Evolutionary conservation across 2,888 invertebrate genomes (phyloP), one percentile per base, ranked within the genome.

Genomic region (Eupithecia vulgata): DNA sequence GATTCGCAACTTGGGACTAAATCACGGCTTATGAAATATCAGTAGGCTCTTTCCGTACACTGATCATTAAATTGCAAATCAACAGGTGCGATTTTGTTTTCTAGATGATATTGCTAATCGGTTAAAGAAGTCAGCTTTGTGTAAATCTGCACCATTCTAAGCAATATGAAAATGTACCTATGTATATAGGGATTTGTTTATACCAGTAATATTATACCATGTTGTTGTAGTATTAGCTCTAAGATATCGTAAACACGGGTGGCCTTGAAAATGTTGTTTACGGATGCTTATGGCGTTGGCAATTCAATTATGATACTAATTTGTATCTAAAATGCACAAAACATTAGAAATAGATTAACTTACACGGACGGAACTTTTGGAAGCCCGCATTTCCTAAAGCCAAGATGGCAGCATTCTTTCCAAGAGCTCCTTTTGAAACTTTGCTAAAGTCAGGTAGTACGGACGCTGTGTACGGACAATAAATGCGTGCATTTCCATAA

Each of bases 1-100:
- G 86, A 91, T 93, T 92, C 88, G 90, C 90, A 90, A 92, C 89
- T 89, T 85, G 88, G 90, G 84, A 87, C 85, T 87, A 88, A 89
- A 88, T 86, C 84, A 84, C 87, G 84, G 81, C 82, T 88, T 88
- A 88, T 86, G 86, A 83, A 84, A 84, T 85, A 85, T 85, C 82
- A 80, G 80, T 81, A 82, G 77, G 80, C 81, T 84, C 83, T 81
- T 83, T 83, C 84, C 79, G 80, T 80, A 77, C 76, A 68, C 62
- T 67, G 71, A 42, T 74, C 61, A 75, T 68, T 71, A 67, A 70
- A 66, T 68, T 72, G 65, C 25, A 65, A 71, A 73, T 62, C 68
- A 62, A 71, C 37, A 76, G 21, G 61, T 65, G 61, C 34, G 30
- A 68, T 64, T 40, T 59, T 67, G 61, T 45, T 72, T 61, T 35